Evolutionary conservation across 2,888 invertebrate species (phyloP).

Genomic region (Drosophila percnosoma): DNA sequence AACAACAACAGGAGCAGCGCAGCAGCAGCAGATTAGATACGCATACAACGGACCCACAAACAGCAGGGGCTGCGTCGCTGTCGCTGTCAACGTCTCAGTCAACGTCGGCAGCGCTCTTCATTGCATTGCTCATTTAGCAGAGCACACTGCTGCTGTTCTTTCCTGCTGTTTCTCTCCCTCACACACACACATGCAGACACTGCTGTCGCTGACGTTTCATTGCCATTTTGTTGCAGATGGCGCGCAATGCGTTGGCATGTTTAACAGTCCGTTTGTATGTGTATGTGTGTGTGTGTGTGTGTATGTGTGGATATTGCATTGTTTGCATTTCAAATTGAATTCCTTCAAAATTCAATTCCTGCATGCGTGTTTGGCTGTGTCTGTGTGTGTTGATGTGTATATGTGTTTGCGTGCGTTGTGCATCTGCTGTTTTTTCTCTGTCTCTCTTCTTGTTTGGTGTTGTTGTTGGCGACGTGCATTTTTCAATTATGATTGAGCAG

Average conservation of each 20-base stretch:
- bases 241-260: constrained; percentile 68
- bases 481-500: constrained; percentile 79
- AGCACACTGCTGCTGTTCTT: constrained; percentile 1
- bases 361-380: constrained; percentile 13
- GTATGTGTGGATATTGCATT: constrained; percentile 61
- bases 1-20: constrained; percentile 15
- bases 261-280: constrained; percentile 13
- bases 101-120: neutral
- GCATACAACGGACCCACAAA: constrained; percentile 55
- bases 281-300: constrained; percentile 27
- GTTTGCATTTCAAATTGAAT: constrained; percentile 81
- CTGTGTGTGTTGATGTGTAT: constrained; percentile 21
- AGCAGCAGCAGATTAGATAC: constrained; percentile 62
- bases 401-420: constrained; percentile 72
- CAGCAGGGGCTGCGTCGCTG: constrained; percentile 32
- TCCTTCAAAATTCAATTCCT: constrained; percentile 72
- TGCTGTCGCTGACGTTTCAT: constrained; percentile 52
- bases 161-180: constrained; percentile 14
- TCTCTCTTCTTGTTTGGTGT: constrained; percentile 40
- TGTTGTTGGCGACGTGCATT: constrained; percentile 62
- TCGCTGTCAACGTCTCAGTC: neutral
- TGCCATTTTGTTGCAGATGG: constrained; percentile 80
- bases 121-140: constrained; percentile 53
- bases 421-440: constrained; percentile 75
- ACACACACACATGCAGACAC: neutral